These are phyloP conservation scores for Palythoa caribaeorum DNA, from an alignment of 92 coral and sea anemone species.

Conservation along the genomic window DNA sequence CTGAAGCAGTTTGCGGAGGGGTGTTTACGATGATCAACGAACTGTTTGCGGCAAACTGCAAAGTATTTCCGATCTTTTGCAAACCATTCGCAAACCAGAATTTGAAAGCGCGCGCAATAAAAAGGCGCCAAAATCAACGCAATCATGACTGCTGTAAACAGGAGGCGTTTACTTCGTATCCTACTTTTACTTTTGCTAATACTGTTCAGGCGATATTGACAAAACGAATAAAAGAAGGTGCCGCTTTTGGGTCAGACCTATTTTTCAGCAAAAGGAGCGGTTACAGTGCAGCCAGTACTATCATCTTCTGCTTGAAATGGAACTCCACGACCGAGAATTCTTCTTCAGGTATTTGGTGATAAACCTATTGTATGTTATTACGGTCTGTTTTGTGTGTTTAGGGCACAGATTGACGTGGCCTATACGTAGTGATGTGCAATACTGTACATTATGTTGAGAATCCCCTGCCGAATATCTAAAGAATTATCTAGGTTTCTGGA, in stretches of 20 bases:
- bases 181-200: slow-evolving; percentile 28
- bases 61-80: slow-evolving; percentile 31
- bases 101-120: not conserved
- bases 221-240: slow-evolving; percentile 18
- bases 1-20: slow-evolving; percentile 43
- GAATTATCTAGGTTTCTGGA: slow-evolving; percentile 1
- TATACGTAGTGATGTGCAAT: slow-evolving; percentile 15
- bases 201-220: slow-evolving; percentile 26
- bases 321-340: slow-evolving; percentile 13
- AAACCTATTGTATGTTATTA: slow-evolving; percentile 19
- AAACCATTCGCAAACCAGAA: slow-evolving; percentile 23
- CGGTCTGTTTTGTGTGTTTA: slow-evolving; percentile 11
- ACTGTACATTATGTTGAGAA: slow-evolving; percentile 17
- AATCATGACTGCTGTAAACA: slow-evolving; percentile 28
- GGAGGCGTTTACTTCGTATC: slow-evolving; percentile 21
- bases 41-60: slow-evolving; percentile 35
- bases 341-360: slow-evolving; percentile 22
- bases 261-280: slow-evolving; percentile 9
- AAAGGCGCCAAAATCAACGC: slow-evolving; percentile 32
- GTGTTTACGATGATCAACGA: slow-evolving; percentile 37
- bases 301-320: slow-evolving; percentile 21
- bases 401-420: slow-evolving; percentile 8
- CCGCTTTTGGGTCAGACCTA: slow-evolving; percentile 38
- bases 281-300: slow-evolving; percentile 17
- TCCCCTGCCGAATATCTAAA: slow-evolving; percentile 7